Evolutionary conservation across 2,888 invertebrate species (phyloP).

Genomic region (Graphium colonna): DNA sequence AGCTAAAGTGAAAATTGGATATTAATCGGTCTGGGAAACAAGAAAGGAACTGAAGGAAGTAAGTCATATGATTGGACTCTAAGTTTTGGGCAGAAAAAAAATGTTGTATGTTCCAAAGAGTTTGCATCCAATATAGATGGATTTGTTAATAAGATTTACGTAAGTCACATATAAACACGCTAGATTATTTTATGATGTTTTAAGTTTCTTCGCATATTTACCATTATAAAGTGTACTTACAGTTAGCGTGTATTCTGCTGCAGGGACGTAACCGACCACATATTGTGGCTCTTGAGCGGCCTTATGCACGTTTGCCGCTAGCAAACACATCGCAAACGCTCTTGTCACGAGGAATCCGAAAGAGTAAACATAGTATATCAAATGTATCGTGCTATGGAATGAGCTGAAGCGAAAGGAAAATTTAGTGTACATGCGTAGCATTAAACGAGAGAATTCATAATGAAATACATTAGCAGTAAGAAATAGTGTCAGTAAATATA

Average conservation of each 20-base stretch:
- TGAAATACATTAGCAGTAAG: neutral
- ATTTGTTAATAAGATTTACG: no score
- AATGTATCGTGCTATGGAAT: conserved; percentile 62
- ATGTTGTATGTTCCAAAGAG: no score
- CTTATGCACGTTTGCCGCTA: conserved; percentile 77
- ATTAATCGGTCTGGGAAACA: no score
- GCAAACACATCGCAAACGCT: conserved; percentile 77
- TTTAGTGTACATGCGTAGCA: no score
- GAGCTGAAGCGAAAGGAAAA: conserved; percentile 24
- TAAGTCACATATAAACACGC: no score
- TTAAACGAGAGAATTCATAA: no score
- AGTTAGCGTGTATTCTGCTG: conserved; percentile 79
- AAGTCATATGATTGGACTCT: no score
- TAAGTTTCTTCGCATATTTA: neutral
- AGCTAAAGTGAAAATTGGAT: no score
- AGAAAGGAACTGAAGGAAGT: no score
- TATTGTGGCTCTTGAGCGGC: conserved; percentile 73
- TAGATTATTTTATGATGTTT: neutral
- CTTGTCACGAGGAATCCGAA: conserved; percentile 81
- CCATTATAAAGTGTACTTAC: conserved; percentile 44
- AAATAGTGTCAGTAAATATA: no score
- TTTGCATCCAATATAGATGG: no score
- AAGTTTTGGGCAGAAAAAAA: no score
- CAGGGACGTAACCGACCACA: conserved; percentile 78
- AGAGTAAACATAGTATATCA: conserved; percentile 82